Evolutionary conservation across 2,797 vertebrate species (phyloP).

Genomic region (Phoxinus dragarum): DNA sequence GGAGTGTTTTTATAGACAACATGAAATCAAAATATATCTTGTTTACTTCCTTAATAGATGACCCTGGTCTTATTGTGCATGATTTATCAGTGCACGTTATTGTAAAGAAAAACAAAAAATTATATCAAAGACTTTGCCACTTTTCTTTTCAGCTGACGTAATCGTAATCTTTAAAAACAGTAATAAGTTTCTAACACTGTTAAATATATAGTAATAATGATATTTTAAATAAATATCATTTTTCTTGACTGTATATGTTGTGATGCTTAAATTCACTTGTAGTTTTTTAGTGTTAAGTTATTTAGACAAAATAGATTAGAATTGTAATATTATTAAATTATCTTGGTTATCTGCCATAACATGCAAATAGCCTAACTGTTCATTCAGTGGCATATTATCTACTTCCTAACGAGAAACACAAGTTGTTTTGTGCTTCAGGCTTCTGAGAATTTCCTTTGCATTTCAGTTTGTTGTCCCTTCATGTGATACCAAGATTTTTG

Average conservation of each 20-base stretch:
- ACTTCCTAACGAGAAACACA: conserved; percentile 9
- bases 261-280: neutral
- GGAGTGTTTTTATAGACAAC: neutral
- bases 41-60: conserved; percentile 1
- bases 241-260: neutral
- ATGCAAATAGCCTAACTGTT: neutral
- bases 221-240: neutral
- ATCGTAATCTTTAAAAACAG: neutral
- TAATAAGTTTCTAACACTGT: neutral
- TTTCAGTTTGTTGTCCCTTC: neutral
- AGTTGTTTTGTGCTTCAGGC: conserved; percentile 1
- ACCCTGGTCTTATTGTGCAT: neutral
- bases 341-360: neutral
- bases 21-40: conserved; percentile 8
- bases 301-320: neutral
- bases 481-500: neutral
- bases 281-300: neutral
- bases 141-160: neutral
- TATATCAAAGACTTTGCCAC: neutral
- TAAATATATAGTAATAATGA: neutral
- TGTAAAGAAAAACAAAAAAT: neutral
- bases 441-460: neutral
- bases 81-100: neutral
- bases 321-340: neutral
- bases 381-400: neutral